phyloP scores from a whole-genome alignment of 2,797 vertebrate genomes.

The Hypotaenidia philippensis region DNA sequence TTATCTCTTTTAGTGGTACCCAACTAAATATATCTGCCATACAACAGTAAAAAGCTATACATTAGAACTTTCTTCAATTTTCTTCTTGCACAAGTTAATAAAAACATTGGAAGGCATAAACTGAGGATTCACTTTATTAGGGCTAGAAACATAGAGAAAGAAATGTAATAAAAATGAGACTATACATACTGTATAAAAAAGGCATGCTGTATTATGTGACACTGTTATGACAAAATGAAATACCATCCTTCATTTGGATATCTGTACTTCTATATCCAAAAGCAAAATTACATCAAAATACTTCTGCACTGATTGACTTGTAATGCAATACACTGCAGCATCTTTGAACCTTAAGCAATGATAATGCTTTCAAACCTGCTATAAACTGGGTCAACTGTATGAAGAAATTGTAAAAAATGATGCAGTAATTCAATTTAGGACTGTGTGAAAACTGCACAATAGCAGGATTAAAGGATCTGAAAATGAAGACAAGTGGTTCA shows the following conservation, averaged over 20 bases:
- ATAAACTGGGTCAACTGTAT: constrained; percentile 59
- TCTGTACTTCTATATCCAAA: constrained; percentile 38
- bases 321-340: constrained; percentile 56
- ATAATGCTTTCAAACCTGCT: constrained; percentile 67
- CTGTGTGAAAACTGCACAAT: constrained; percentile 63
- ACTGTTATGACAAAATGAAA: constrained; percentile 27
- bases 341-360: constrained; percentile 62
- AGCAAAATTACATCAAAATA: constrained; percentile 65
- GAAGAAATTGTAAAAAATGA: constrained; percentile 67
- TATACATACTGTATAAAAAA: neutral
- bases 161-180: neutral
- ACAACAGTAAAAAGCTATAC: neutral
- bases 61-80: neutral
- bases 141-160: neutral
- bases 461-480: constrained; percentile 66
- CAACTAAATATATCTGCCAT: neutral
- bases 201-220: neutral
- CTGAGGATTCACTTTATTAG: neutral
- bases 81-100: neutral
- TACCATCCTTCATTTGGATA: constrained; percentile 27
- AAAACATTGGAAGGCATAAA: constrained; percentile 5
- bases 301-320: constrained; percentile 60
- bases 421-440: constrained; percentile 70
- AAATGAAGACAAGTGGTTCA: constrained; percentile 71
- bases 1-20: neutral